A percentile compares a stretch with the other conserved stretches of the same genome.
Conservation (phyloP, 2,113 vertebrate genomes). For the Indicator indicator region DNA sequence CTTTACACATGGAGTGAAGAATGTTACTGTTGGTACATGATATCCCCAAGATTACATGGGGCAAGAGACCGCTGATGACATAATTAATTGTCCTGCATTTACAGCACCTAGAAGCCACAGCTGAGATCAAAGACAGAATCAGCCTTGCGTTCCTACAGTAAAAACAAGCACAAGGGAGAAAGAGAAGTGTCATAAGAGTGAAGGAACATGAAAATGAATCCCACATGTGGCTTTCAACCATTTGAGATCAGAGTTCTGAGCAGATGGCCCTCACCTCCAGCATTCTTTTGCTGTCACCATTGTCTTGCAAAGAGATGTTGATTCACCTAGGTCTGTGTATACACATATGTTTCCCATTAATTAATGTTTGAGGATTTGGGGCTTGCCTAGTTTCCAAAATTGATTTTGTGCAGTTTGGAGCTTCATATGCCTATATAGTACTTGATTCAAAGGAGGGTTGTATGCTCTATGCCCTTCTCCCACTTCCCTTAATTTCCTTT, state of each 20-base stretch:
- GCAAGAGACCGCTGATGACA: constrained; percentile 29
- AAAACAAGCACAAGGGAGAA: constrained; percentile 22
- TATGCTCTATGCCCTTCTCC: not conserved
- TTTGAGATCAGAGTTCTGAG: not conserved
- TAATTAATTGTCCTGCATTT: constrained; percentile 36
- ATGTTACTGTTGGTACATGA: not conserved
- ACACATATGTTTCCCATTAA: not conserved
- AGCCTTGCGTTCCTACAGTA: not conserved
- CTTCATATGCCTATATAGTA: not conserved
- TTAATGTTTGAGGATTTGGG: not conserved
- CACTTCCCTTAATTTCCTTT: not conserved
- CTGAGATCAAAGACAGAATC: constrained; percentile 33
- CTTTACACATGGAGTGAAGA: not conserved
- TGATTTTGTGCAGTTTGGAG: not conserved
- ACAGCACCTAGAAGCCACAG: not conserved
- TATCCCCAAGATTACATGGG: constrained; percentile 18
- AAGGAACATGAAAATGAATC: not conserved
- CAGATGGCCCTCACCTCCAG: not conserved
- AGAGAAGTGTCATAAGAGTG: not conserved
- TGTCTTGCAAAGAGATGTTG: not conserved
- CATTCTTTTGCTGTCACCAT: not conserved
- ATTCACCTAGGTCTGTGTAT: not conserved
- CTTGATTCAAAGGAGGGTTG: not conserved
- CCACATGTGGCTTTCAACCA: not conserved
- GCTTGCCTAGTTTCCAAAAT: not conserved